phyloP scores from a whole-genome alignment of 53 echinoderm and acorn worm genomes.

The Astropecten irregularis region DNA sequence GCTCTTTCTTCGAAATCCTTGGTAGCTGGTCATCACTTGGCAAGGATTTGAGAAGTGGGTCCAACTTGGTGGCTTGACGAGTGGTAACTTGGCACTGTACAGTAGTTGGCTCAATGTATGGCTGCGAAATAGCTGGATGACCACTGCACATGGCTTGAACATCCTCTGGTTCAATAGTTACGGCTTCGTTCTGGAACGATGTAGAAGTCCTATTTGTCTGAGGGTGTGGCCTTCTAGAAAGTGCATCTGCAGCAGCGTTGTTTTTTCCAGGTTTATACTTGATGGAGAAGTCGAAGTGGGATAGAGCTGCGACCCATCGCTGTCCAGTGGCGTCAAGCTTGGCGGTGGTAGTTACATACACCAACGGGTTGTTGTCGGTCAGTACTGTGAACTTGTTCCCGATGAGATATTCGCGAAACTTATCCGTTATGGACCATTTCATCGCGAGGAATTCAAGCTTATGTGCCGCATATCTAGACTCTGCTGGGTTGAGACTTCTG shows the following conservation, averaged over 20 bases:
- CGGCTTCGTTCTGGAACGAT: not conserved
- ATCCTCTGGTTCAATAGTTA: not conserved
- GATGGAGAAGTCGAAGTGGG: not conserved
- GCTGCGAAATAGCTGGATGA: not conserved
- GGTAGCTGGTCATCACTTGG: not conserved
- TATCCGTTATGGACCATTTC: constrained; percentile 67
- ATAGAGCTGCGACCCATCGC: constrained; percentile 11
- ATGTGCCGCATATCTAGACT: constrained; percentile 54
- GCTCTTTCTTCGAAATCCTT: not conserved
- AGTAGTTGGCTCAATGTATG: not conserved
- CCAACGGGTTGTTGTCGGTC: constrained; percentile 65
- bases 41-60: not conserved
- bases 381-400: constrained; percentile 51
- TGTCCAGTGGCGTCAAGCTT: constrained; percentile 42
- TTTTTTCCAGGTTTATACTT: constrained; percentile 1
- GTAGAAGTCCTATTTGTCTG: not conserved
- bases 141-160: not conserved
- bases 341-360: constrained; percentile 60
- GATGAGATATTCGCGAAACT: constrained; percentile 58
- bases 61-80: not conserved
- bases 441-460: constrained; percentile 65
- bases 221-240: not conserved
- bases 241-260: constrained; percentile 14
- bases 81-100: not conserved
- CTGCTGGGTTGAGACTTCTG: constrained; percentile 36